A percentile compares a stretch with the other conserved stretches of the same genome.
Conservation (phyloP, 2,113 vertebrate species). For the Eira barbara region DNA sequence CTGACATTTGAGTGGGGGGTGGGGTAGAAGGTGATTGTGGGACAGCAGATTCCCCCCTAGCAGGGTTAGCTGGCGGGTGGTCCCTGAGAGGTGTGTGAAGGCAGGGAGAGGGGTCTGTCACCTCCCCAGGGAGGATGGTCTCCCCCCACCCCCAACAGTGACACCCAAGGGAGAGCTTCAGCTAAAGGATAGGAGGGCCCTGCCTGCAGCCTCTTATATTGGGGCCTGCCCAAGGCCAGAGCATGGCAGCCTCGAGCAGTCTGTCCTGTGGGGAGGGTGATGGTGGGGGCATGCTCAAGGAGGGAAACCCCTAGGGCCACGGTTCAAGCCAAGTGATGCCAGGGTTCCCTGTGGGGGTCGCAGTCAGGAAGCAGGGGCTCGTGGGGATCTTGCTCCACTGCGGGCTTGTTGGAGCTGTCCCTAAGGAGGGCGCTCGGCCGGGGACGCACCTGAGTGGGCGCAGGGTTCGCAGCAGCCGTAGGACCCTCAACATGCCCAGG, state of each 20-base stretch:
- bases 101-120: not conserved
- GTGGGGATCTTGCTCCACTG: accelerated
- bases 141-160: not conserved
- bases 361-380: not conserved
- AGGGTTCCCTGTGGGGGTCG: not conserved
- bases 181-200: not conserved
- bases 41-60: not conserved
- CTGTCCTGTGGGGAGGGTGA: not conserved
- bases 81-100: not conserved
- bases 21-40: not conserved
- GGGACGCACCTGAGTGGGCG: slow-evolving; percentile 90
- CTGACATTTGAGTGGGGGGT: not conserved
- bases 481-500: slow-evolving; percentile 95
- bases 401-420: not conserved
- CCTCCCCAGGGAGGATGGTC: not conserved
- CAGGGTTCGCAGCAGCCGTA: slow-evolving; percentile 94
- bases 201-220: accelerated
- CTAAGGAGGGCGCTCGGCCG: accelerated
- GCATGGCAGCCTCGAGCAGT: not conserved
- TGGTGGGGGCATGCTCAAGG: no score
- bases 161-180: not conserved
- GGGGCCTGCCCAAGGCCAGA: not conserved
- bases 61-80: not conserved
- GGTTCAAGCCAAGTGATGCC: not conserved
- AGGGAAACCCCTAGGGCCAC: not conserved